Evolutionary conservation across 2,797 vertebrate genomes (phyloP).

Genomic region (Sebastes baramenuke): DNA sequence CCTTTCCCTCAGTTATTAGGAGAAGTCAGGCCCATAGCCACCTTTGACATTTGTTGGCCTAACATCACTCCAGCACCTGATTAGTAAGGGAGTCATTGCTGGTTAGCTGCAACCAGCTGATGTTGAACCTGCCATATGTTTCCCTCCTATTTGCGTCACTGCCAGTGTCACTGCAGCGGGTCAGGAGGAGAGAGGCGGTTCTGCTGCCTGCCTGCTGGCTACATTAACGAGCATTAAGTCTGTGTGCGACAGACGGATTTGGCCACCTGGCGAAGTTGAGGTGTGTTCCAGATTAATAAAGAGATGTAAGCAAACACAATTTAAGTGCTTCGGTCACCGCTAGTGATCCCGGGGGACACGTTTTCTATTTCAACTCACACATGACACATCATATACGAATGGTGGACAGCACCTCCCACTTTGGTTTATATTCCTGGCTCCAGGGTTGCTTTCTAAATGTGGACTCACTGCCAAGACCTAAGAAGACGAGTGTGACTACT

Average conservation of each 20-base stretch:
- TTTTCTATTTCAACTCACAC: conserved; percentile 45
- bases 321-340: background rate
- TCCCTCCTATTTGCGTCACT: conserved; percentile 67
- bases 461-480: conserved; percentile 56
- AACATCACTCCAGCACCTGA: background rate
- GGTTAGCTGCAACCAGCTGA: conserved; percentile 31
- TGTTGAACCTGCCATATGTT: conserved; percentile 61
- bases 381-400: conserved; percentile 54
- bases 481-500: conserved; percentile 31
- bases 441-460: conserved; percentile 66
- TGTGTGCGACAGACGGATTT: conserved; percentile 62
- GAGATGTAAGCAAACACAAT: conserved; percentile 11
- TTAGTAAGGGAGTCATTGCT: conserved; percentile 12
- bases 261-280: conserved; percentile 67
- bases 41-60: background rate
- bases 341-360: background rate
- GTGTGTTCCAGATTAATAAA: conserved; percentile 42
- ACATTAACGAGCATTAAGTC: conserved; percentile 68
- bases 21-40: background rate
- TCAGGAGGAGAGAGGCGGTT: conserved; percentile 28
- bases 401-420: conserved; percentile 44
- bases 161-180: conserved; percentile 36
- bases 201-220: conserved; percentile 50
- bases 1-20: background rate
- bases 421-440: conserved; percentile 59